phyloP scores from a whole-genome alignment of 1,140 invertebrate genomes.

The Penaeus chinensis region DNA sequence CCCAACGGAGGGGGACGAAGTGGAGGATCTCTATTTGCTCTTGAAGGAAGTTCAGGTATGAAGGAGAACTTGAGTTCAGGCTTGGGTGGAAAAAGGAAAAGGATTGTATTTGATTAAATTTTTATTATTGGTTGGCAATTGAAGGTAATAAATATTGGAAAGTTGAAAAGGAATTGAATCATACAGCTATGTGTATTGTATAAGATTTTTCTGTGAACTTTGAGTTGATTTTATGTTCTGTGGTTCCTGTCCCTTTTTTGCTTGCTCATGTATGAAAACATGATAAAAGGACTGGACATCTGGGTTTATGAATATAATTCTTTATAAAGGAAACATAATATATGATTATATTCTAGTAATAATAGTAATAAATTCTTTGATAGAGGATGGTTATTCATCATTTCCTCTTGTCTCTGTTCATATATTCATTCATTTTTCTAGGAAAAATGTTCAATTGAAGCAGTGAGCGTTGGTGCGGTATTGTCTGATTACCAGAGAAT shows the following conservation, averaged over 20 bases:
- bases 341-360: neutral
- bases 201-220: too few species aligned
- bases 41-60: conserved; percentile 85
- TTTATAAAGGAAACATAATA: neutral
- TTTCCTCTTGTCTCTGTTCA: neutral
- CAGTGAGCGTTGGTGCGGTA: conserved; percentile 96
- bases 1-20: conserved; percentile 91
- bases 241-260: too few species aligned
- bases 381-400: neutral
- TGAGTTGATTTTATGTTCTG: too few species aligned
- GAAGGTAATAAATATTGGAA: too few species aligned
- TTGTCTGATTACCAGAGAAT: conserved; percentile 97
- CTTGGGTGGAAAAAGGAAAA: neutral
- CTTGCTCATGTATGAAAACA: too few species aligned
- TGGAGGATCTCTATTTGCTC: conserved; percentile 95
- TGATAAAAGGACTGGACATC: too few species aligned
- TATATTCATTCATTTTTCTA: conserved; percentile 69
- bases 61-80: conserved; percentile 46
- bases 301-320: too few species aligned
- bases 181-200: too few species aligned
- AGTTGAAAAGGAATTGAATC: too few species aligned
- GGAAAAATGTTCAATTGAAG: conserved; percentile 85
- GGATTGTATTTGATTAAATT: neutral
- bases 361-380: too few species aligned
- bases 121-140: too few species aligned